Conservation (phyloP, 2,888 invertebrate genomes). For the Achlya flavicornis region DNA sequence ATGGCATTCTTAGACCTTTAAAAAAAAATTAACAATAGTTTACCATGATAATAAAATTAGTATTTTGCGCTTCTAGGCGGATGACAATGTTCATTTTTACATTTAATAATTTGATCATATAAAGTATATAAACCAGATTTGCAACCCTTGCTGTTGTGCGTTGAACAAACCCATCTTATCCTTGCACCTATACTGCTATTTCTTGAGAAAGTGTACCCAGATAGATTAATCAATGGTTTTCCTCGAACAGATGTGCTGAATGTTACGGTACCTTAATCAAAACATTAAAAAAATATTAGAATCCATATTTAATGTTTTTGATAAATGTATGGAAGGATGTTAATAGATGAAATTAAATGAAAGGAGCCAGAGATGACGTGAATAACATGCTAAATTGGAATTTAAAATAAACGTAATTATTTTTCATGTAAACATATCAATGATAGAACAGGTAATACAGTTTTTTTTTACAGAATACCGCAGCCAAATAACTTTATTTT, state of each 20-base stretch:
- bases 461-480: too few relatives aligned
- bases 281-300: slow-evolving; percentile 2
- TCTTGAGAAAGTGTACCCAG: slow-evolving; percentile 42
- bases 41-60: background rate
- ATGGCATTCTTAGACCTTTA: too few relatives aligned
- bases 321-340: background rate
- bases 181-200: slow-evolving; percentile 39
- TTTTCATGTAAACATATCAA: too few relatives aligned
- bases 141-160: slow-evolving; percentile 29
- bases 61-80: background rate
- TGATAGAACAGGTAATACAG: too few relatives aligned
- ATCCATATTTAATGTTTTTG: background rate
- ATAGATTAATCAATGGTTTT: slow-evolving; percentile 34
- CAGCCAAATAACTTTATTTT: too few relatives aligned
- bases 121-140: slow-evolving; percentile 40
- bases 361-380: too few relatives aligned
- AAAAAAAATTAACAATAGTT: too few relatives aligned
- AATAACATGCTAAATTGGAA: too few relatives aligned
- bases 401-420: too few relatives aligned
- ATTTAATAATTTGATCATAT: slow-evolving; percentile 23
- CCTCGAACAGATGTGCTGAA: slow-evolving; percentile 31
- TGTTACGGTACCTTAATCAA: background rate
- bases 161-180: slow-evolving; percentile 47
- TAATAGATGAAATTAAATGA: background rate
- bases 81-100: slow-evolving; percentile 9